Conservation (phyloP, 2,113 vertebrate species). For the Aptenodytes forsteri region DNA sequence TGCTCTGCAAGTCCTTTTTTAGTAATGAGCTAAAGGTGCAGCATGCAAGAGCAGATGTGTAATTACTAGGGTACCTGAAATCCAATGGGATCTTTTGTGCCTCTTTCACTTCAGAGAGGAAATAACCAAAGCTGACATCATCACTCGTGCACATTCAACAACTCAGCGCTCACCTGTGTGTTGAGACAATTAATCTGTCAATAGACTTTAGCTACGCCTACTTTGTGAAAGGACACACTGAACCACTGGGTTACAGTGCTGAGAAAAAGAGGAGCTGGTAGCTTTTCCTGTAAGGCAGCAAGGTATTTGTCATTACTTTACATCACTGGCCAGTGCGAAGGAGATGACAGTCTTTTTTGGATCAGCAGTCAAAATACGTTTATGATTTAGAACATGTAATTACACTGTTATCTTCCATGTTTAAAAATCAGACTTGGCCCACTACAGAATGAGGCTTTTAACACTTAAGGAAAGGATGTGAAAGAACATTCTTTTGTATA, state of each 20-base stretch:
- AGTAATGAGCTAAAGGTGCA: neutral
- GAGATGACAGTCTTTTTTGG: neutral
- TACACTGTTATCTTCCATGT: neutral
- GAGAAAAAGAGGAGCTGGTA: neutral
- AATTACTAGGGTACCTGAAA: neutral
- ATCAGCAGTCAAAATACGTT: neutral
- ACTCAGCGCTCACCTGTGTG: neutral
- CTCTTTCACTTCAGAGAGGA: neutral
- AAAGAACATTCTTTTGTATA: neutral
- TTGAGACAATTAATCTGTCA: neutral
- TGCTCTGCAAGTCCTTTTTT: neutral
- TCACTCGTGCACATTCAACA: neutral
- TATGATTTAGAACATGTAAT: neutral
- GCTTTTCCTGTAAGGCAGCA: neutral
- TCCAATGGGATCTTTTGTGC: neutral
- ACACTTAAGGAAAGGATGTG: slow-evolving; percentile 11
- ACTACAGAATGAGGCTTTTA: neutral
- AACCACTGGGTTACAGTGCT: neutral
- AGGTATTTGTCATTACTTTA: neutral
- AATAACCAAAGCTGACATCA: neutral
- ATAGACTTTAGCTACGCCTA: neutral
- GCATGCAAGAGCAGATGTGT: neutral
- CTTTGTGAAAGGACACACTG: neutral
- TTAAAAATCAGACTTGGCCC: neutral
- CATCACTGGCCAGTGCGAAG: neutral